Base-by-base conservation (phyloP, 2,113 vertebrate species). In the Dromas ardeola region DNA sequence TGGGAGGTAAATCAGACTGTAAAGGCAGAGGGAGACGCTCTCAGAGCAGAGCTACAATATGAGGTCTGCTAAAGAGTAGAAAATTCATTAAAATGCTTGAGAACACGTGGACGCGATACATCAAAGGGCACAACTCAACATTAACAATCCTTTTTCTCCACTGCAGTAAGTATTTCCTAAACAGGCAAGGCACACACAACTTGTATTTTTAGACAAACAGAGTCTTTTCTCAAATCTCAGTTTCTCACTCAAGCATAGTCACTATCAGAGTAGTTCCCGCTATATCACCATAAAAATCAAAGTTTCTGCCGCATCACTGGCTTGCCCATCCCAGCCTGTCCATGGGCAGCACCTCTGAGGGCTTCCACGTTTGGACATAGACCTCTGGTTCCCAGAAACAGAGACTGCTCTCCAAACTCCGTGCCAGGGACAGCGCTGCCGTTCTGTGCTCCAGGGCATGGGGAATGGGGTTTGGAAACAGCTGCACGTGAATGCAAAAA, bases 371-470 rank as follows among this genome's bases (percentile, higher is more conserved):
- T 34, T 36, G 15, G 7, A 7, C 3, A 1, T 2, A 49, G 43
- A 26, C 13, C 42, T 21, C 26, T 4, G 26, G 13, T 27, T 32
- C 36, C n/a, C 67, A 42, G 49, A 17, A 13, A 27, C 26, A 38
- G 16, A 13, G 8, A 9, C 26, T 62, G 52, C 45, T 69, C 26
- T 78, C 36, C 59, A 32, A 29, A 22, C 59, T 8, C 53, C 11
- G 0, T 4, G 15, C 15, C 42, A 25, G n/a, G 1, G 4, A 22
- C 1, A 45, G 26, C 21, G 8, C 27, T 7, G 6, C 27, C 5
- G 2, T 27, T 38, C 40, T 17, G 11, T 3, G 4, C 82, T 19
- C 27, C 49, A 8, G 18, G 12, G 40, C 16, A 3, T 1, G 7
- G 29, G 29, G 23, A 56, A 40, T 2, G 1, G 69, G 10, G 5